Conservation (phyloP, 2,113 vertebrate species). For the Gymnorhina tibicen region DNA sequence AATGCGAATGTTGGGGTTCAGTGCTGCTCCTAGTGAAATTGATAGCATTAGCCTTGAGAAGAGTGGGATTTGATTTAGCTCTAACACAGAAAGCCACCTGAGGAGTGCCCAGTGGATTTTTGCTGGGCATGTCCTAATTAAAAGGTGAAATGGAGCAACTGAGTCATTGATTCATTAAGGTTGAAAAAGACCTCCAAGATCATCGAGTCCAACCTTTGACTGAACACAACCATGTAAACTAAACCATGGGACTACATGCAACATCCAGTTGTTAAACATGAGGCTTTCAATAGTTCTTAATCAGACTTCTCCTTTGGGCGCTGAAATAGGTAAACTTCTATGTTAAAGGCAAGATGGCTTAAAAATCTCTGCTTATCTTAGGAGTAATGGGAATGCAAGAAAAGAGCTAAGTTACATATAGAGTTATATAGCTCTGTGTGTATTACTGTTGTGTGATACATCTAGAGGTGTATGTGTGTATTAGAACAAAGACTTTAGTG, state of each 20-base stretch:
- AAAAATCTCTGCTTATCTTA: neutral
- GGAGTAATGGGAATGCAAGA: neutral
- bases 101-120: neutral
- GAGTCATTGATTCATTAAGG: neutral
- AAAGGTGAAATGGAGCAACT: neutral
- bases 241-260: neutral
- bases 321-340: neutral
- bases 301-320: neutral
- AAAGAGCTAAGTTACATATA: neutral
- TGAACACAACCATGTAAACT: neutral
- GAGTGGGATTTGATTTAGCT: neutral
- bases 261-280: neutral
- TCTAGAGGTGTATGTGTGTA: neutral
- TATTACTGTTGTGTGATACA: neutral
- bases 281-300: neutral
- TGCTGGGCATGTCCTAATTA: neutral
- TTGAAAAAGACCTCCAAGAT: neutral
- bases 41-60: neutral
- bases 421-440: neutral
- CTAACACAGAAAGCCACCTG: neutral
- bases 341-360: neutral
- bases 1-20: fast-evolving
- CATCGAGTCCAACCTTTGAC: neutral
- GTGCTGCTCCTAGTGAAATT: neutral
- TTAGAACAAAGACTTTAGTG: neutral